Evolutionary conservation across 1,140 invertebrate genomes (phyloP).

Genomic region (Antheraea mylitta): DNA sequence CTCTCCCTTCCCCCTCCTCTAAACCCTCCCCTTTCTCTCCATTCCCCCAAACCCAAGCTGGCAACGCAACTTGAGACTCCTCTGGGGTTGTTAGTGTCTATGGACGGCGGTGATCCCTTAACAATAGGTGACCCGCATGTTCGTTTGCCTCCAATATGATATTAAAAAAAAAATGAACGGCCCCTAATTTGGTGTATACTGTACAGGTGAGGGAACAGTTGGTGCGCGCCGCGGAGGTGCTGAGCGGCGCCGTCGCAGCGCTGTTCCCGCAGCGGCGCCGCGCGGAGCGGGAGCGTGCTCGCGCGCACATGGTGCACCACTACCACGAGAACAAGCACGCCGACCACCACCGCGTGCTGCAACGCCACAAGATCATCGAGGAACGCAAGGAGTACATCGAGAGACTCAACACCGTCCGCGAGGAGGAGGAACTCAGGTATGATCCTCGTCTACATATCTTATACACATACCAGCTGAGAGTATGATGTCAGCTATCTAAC

Average conservation of each 20-base stretch:
- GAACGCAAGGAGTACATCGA: constrained; percentile 97
- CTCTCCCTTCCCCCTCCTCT: too few relatives aligned
- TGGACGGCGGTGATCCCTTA: too few relatives aligned
- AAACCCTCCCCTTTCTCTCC: too few relatives aligned
- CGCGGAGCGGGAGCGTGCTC: constrained; percentile 88
- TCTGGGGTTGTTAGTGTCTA: too few relatives aligned
- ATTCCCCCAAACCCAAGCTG: too few relatives aligned
- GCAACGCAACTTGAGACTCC: too few relatives aligned
- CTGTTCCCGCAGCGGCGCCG: constrained; percentile 91
- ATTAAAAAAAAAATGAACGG: too few relatives aligned
- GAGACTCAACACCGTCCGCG: constrained; percentile 91
- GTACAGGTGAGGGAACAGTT: constrained; percentile 95
- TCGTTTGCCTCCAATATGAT: too few relatives aligned
- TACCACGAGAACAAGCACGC: constrained; percentile 93
- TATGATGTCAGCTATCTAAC: too few relatives aligned
- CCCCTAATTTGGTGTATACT: neutral
- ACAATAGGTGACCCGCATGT: too few relatives aligned
- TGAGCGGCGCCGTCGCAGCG: constrained; percentile 88
- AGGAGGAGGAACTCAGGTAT: constrained; percentile 92
- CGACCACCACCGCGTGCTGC: constrained; percentile 93
- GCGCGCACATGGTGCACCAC: constrained; percentile 86
- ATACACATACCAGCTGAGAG: too few relatives aligned
- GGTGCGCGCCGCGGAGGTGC: constrained; percentile 92
- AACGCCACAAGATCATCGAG: constrained; percentile 96
- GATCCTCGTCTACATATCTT: too few relatives aligned